phyloP scores from a whole-genome alignment of 1,140 invertebrate species.

The Nephila pilipes region DNA sequence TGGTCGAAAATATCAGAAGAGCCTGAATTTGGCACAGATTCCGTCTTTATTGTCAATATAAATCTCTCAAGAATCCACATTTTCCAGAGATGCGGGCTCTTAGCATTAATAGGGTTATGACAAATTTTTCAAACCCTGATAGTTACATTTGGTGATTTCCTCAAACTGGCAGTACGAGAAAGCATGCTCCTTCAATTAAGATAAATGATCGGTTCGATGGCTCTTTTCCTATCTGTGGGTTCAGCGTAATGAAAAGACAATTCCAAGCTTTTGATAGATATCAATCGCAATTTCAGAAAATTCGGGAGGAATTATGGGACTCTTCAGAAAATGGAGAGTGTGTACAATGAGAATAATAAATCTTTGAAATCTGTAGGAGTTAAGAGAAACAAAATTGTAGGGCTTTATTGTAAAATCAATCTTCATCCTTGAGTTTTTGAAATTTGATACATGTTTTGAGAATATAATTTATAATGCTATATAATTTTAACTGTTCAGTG shows the following conservation, averaged over 20 bases:
- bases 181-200: conserved; percentile 10
- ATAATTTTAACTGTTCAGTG: no score
- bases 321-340: neutral
- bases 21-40: no score
- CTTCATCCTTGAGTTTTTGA: no score
- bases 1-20: neutral
- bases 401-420: no score
- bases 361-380: neutral
- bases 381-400: neutral
- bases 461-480: no score
- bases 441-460: no score
- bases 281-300: neutral
- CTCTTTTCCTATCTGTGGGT: neutral
- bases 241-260: neutral
- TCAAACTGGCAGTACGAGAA: neutral
- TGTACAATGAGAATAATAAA: neutral
- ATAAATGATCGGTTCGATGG: neutral
- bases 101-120: conserved; percentile 32
- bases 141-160: neutral
- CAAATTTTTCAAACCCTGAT: conserved; percentile 44
- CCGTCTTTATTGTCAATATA: conserved; percentile 30
- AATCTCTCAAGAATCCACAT: neutral
- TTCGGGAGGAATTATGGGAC: neutral
- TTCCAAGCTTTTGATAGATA: neutral
- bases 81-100: conserved; percentile 18